These are phyloP conservation scores for Pterocles orientalis DNA, from an alignment of 2,113 vertebrate genomes.

Conservation along the genomic window DNA sequence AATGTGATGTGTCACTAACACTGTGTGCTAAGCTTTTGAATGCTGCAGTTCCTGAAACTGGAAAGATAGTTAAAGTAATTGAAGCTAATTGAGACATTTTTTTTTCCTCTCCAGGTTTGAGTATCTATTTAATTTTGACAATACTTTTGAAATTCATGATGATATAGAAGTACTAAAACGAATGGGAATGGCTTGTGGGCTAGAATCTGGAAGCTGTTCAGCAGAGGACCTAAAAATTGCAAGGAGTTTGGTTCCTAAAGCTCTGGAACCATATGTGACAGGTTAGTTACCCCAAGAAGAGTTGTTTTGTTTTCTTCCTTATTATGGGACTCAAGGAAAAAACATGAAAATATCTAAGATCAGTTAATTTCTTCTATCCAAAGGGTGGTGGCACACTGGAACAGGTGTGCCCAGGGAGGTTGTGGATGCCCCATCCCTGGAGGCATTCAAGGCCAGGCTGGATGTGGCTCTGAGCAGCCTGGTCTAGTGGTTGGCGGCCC, in stretches of 20 bases:
- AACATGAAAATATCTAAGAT: not conserved
- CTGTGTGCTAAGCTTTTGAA: not conserved
- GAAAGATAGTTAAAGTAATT: not conserved
- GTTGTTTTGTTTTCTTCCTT: not conserved
- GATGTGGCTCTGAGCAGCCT: too few relatives aligned
- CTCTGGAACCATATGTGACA: slow-evolving; percentile 98
- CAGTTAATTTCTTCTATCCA: not conserved
- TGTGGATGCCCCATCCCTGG: too few relatives aligned
- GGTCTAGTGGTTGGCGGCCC: too few relatives aligned
- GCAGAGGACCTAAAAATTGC: slow-evolving; percentile 93
- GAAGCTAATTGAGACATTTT: not conserved
- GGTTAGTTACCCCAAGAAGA: slow-evolving; percentile 74
- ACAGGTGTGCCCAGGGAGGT: too few relatives aligned
- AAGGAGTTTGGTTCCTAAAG: slow-evolving; percentile 93
- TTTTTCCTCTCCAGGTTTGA: slow-evolving; percentile 84
- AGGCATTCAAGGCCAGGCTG: too few relatives aligned
- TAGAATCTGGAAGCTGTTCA: slow-evolving; percentile 95
- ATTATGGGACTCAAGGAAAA: not conserved
- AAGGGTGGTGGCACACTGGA: too few relatives aligned
- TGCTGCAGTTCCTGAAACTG: not conserved
- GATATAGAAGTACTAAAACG: slow-evolving; percentile 98
- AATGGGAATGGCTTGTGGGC: slow-evolving; percentile 98
- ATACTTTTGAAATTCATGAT: slow-evolving; percentile 98
- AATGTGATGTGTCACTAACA: not conserved
- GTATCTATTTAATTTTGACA: slow-evolving; percentile 99